phyloP scores from a whole-genome alignment of 2,797 vertebrate genomes.

The Pampus argenteus region DNA sequence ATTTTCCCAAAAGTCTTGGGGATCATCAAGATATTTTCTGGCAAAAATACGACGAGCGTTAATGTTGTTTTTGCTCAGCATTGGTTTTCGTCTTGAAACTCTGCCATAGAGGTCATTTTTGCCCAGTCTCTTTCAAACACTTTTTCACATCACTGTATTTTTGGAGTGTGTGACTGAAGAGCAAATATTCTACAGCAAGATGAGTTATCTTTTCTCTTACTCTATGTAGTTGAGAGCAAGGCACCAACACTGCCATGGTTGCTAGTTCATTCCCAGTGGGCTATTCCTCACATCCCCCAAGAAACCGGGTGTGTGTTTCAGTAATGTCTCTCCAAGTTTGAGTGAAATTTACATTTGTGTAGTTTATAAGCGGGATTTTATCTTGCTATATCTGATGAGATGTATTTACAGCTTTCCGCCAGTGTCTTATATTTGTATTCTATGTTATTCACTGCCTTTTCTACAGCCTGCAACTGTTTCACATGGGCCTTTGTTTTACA shows the following conservation, averaged over 20 bases:
- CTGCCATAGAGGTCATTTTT: no score
- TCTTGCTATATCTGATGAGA: neutral
- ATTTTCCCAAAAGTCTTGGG: no score
- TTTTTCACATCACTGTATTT: no score
- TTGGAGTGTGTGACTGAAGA: neutral
- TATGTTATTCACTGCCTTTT: constrained; percentile 31
- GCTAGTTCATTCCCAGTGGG: neutral
- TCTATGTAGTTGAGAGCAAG: neutral
- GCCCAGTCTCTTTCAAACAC: no score
- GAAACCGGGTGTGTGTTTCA: no score
- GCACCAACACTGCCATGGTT: neutral
- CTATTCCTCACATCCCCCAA: neutral
- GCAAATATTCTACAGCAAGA: neutral
- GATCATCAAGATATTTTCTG: no score
- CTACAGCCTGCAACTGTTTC: constrained; percentile 10
- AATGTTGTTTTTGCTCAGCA: no score
- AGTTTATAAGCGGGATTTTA: constrained; percentile 11
- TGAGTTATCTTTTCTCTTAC: neutral
- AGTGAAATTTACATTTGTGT: constrained; percentile 6
- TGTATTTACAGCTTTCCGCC: constrained; percentile 34
- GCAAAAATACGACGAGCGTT: no score
- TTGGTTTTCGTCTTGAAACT: no score
- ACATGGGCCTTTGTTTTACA: constrained; percentile 9
- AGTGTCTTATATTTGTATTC: constrained; percentile 55
- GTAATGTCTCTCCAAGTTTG: constrained; percentile 4